These are phyloP conservation scores for Brienomyrus longianalis DNA, from an alignment of 2,113 vertebrate species.

Conservation along the genomic window DNA sequence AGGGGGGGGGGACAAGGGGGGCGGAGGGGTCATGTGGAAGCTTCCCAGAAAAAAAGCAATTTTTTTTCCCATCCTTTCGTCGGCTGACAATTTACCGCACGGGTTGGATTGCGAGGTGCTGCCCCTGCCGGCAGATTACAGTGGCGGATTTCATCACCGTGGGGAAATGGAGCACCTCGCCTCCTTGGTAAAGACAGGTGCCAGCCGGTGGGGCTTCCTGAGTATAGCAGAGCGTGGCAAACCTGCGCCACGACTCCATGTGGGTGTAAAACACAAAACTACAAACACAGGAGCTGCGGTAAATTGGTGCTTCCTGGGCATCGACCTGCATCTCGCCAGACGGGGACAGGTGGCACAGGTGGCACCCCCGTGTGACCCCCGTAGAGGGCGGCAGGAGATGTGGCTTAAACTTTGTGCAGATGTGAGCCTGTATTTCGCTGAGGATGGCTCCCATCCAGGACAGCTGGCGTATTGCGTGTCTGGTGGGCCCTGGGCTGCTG, in stretches of 20 bases:
- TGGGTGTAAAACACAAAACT: not conserved
- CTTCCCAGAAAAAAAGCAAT: slow-evolving; percentile 42
- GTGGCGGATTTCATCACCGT: not conserved
- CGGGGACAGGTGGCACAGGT: not conserved
- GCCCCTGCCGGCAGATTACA: slow-evolving; percentile 36
- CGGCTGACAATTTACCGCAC: slow-evolving; percentile 51
- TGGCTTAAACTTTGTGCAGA: not conserved
- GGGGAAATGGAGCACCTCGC: not conserved
- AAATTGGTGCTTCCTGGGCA: not conserved
- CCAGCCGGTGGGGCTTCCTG: not conserved
- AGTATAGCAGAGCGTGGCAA: not conserved
- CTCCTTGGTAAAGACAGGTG: not conserved
- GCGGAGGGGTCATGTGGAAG: not conserved
- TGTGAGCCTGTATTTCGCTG: not conserved
- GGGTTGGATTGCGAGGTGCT: slow-evolving; percentile 50
- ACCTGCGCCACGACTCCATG: not conserved
- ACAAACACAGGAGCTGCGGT: not conserved
- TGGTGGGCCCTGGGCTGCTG: not conserved
- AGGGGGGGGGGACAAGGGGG: not conserved
- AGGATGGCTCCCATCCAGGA: not conserved
- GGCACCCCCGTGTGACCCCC: not conserved
- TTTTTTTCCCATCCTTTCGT: slow-evolving; percentile 51
- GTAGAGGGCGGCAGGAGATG: not conserved
- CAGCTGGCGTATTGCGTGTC: not conserved
- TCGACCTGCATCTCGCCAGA: not conserved